Evolutionary conservation across 30 jellyfish, hydroid and myxozoan species (phyloP).

Genomic region (Chironex yamaguchii): DNA sequence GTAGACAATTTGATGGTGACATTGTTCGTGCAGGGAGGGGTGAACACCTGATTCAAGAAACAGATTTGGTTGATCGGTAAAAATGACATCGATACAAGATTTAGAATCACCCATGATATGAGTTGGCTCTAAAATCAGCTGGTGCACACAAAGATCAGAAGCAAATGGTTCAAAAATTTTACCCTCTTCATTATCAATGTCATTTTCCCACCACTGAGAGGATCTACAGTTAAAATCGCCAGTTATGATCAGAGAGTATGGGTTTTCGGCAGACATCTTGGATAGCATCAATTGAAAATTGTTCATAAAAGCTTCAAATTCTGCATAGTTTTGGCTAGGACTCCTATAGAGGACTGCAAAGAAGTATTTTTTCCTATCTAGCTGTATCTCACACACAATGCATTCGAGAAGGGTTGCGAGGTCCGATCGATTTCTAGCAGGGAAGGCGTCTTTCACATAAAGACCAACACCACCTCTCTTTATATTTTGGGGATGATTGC

Average conservation of each 20-base stretch:
- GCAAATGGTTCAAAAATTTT: slow-evolving; percentile 39
- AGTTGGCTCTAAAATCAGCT: slow-evolving; percentile 33
- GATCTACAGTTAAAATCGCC: slow-evolving; percentile 49
- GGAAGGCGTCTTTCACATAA: slow-evolving; percentile 7
- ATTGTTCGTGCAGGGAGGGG: slow-evolving; percentile 38
- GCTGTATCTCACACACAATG: slow-evolving; percentile 26
- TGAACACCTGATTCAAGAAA: slow-evolving; percentile 40
- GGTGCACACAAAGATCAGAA: slow-evolving; percentile 40
- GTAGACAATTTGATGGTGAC: slow-evolving; percentile 56
- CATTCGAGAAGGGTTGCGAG: slow-evolving; percentile 26
- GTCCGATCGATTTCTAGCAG: slow-evolving; percentile 17
- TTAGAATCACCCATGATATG: slow-evolving; percentile 43
- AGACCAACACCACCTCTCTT: slow-evolving; percentile 44
- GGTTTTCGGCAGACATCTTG: slow-evolving; percentile 17
- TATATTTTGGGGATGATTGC: slow-evolving; percentile 76
- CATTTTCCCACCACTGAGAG: slow-evolving; percentile 47
- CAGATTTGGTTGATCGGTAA: slow-evolving; percentile 56
- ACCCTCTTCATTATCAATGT: slow-evolving; percentile 39
- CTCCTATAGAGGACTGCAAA: slow-evolving; percentile 51
- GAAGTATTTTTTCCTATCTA: slow-evolving; percentile 21
- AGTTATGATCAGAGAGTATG: not conserved
- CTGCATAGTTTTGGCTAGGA: slow-evolving; percentile 57
- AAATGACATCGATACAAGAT: slow-evolving; percentile 42
- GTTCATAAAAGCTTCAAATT: slow-evolving; percentile 36
- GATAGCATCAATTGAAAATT: slow-evolving; percentile 13